Evolutionary conservation across 2,113 vertebrate species (phyloP).

Genomic region (Loxodonta africana): DNA sequence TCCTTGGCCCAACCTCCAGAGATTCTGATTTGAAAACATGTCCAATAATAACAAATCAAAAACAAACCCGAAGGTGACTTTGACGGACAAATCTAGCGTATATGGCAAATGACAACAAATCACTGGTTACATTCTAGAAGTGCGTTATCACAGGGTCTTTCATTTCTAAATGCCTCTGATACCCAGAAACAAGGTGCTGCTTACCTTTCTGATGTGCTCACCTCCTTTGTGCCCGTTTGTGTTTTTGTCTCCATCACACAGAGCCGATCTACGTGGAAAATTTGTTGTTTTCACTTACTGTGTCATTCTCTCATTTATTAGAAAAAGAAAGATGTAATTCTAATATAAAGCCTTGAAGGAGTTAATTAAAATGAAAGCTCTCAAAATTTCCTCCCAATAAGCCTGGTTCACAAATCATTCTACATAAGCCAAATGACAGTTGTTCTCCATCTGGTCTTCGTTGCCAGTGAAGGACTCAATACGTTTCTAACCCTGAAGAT

Average conservation of each 20-base stretch:
- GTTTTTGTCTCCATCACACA: background rate
- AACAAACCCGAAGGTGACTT: background rate
- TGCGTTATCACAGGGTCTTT: background rate
- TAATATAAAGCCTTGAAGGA: background rate
- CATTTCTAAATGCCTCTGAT: background rate
- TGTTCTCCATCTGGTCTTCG: background rate
- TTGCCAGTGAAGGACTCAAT: background rate
- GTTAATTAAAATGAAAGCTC: slow-evolving; percentile 4
- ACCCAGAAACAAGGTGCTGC: background rate
- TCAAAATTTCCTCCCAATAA: background rate
- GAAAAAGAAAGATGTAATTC: background rate
- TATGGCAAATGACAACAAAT: background rate
- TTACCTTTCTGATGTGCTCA: background rate
- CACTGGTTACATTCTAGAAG: background rate
- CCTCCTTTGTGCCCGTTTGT: fast-evolving
- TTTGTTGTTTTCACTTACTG: background rate
- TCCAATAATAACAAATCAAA: background rate
- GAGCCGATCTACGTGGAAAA: background rate
- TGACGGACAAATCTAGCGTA: background rate
- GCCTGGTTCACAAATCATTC: background rate
- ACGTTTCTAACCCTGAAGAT: background rate
- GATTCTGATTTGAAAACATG: background rate
- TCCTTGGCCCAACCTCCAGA: background rate
- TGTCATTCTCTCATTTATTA: background rate
- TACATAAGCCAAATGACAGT: background rate